Conservation (phyloP, 2,113 vertebrate genomes). For the Macrotus californicus region DNA sequence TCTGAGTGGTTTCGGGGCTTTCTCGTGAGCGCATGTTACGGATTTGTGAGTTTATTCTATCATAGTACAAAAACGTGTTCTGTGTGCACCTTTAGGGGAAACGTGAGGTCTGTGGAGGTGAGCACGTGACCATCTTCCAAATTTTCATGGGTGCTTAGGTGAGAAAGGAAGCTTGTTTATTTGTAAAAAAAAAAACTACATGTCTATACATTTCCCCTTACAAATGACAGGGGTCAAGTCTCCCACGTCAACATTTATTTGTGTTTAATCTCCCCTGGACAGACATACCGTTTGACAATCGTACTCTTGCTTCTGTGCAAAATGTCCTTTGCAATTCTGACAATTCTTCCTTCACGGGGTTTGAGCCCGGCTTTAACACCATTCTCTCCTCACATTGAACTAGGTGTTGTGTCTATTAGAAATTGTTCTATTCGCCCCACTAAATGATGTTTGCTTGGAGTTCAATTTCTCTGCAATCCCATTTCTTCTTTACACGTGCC, state of each 20-base stretch:
- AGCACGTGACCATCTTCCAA: background rate
- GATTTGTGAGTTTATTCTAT: background rate
- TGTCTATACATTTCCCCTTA: background rate
- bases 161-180: background rate
- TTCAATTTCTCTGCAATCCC: background rate
- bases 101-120: background rate
- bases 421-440: background rate
- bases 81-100: background rate
- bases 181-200: background rate
- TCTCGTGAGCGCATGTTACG: background rate
- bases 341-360: background rate
- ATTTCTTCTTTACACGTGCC: background rate
- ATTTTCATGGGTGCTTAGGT: background rate
- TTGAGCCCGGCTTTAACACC: background rate
- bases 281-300: background rate
- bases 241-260: background rate
- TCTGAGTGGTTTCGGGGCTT: background rate
- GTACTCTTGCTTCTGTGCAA: background rate
- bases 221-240: background rate
- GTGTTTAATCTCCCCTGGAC: background rate
- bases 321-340: background rate
- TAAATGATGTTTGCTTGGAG: background rate
- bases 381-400: background rate
- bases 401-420: background rate
- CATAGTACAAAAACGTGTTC: background rate